These are phyloP conservation scores for Podocnemis expansa DNA, from an alignment of 2,113 vertebrate genomes.

Conservation along the genomic window DNA sequence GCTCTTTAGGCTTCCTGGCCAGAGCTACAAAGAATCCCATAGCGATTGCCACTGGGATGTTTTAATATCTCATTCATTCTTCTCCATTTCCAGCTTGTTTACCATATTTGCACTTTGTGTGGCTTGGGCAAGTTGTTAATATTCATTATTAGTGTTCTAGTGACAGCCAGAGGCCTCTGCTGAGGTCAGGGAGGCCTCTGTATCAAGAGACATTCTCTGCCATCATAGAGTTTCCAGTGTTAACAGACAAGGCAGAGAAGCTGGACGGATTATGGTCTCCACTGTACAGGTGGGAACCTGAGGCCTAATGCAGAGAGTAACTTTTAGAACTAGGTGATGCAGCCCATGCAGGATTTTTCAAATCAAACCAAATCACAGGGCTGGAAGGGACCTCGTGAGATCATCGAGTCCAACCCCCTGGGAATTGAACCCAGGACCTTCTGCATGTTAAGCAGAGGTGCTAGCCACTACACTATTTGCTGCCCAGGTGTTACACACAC, in stretches of 20 bases:
- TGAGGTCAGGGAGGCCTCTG: background rate
- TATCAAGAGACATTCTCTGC: background rate
- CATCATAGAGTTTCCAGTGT: background rate
- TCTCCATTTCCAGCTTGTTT: background rate
- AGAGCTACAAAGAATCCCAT: background rate
- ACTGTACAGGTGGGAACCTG: background rate
- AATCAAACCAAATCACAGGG: too few relatives aligned
- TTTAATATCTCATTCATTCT: background rate
- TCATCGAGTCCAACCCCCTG: too few relatives aligned
- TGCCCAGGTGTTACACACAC: background rate
- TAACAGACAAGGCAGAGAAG: background rate
- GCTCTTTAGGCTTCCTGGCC: background rate
- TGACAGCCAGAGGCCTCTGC: background rate
- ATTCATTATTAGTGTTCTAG: background rate
- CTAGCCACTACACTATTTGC: too few relatives aligned
- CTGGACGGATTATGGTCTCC: too few relatives aligned
- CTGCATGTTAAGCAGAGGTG: too few relatives aligned
- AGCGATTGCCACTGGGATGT: too few relatives aligned
- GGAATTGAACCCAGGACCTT: too few relatives aligned
- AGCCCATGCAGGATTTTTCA: too few relatives aligned
- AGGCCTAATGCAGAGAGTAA: background rate
- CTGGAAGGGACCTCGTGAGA: too few relatives aligned
- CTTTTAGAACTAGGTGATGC: too few relatives aligned
- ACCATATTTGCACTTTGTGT: too few relatives aligned
- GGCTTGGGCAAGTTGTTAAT: background rate